Percentiles rank a stretch among this genome's conserved stretches.
Evolutionary conservation across 2,888 invertebrate species (phyloP).

Genomic region (Plebejus anna): DNA sequence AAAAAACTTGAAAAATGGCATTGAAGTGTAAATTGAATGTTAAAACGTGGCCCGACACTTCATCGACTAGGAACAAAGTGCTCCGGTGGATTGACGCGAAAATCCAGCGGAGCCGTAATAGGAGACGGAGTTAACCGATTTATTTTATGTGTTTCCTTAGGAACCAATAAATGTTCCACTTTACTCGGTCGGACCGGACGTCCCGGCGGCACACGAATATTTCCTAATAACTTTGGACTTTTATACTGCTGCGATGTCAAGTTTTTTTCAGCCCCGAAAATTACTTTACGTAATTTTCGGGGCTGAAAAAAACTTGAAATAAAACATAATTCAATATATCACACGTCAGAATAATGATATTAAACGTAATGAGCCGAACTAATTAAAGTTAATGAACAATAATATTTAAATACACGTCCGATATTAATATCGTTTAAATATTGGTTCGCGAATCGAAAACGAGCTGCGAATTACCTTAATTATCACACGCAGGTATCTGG

Average conservation of each 20-base stretch:
- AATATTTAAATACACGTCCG: conserved; percentile 31
- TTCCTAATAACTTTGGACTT: conserved; percentile 6
- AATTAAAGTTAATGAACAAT: conserved; percentile 7
- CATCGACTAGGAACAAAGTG: conserved; percentile 39
- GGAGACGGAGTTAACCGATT: conserved; percentile 51
- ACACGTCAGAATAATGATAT: neutral
- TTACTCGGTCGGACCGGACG: neutral
- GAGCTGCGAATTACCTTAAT: conserved; percentile 3
- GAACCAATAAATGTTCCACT: conserved; percentile 49
- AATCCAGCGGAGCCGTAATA: conserved; percentile 45
- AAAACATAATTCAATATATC: neutral
- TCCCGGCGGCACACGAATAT: neutral
- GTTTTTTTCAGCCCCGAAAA: neutral
- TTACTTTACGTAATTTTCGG: neutral
- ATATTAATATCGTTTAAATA: conserved; percentile 47
- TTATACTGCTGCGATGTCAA: neutral
- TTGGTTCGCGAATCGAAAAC: conserved; percentile 12
- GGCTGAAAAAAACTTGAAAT: too few species aligned
- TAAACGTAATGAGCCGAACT: conserved; percentile 3
- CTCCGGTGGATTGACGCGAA: conserved; percentile 43
- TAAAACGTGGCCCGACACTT: conserved; percentile 33
- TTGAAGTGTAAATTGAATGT: conserved; percentile 23
- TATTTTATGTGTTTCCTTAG: conserved; percentile 57
- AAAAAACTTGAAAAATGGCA: neutral
- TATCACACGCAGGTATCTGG: neutral